Conservation (phyloP, 2,888 invertebrate genomes). For the Erebia epiphron region DNA sequence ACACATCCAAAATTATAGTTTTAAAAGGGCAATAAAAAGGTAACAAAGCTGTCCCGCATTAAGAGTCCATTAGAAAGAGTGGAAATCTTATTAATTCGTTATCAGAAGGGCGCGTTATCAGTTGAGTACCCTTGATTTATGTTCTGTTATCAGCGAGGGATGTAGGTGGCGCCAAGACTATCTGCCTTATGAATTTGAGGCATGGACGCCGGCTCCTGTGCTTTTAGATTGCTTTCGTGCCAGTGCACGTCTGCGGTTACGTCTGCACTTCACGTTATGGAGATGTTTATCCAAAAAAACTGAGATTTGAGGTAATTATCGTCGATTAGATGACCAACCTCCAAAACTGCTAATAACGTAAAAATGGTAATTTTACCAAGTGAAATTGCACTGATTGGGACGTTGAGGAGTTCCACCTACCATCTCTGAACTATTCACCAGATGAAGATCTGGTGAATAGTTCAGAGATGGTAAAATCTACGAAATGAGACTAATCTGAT, state of each 20-base stretch:
- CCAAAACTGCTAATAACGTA: no score
- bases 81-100: slow-evolving; percentile 50
- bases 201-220: slow-evolving; percentile 36
- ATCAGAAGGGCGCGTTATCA: slow-evolving; percentile 47
- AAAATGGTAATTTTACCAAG: no score
- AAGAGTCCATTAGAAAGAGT: slow-evolving; percentile 49
- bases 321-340: no score
- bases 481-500: no score
- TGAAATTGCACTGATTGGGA: no score
- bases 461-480: no score
- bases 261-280: no score
- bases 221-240: slow-evolving; percentile 20
- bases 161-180: slow-evolving; percentile 52
- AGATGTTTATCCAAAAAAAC: no score
- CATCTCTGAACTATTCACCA: no score
- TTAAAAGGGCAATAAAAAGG: slow-evolving; percentile 39
- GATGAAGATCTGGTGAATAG: no score
- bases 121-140: slow-evolving; percentile 55
- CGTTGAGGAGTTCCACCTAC: no score
- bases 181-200: slow-evolving; percentile 45
- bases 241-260: neutral
- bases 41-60: slow-evolving; percentile 44
- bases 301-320: no score
- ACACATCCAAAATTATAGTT: slow-evolving; percentile 23
- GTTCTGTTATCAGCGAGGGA: slow-evolving; percentile 50